Evolutionary conservation across 2,113 vertebrate genomes (phyloP).

Genomic region (Clarias magur): DNA sequence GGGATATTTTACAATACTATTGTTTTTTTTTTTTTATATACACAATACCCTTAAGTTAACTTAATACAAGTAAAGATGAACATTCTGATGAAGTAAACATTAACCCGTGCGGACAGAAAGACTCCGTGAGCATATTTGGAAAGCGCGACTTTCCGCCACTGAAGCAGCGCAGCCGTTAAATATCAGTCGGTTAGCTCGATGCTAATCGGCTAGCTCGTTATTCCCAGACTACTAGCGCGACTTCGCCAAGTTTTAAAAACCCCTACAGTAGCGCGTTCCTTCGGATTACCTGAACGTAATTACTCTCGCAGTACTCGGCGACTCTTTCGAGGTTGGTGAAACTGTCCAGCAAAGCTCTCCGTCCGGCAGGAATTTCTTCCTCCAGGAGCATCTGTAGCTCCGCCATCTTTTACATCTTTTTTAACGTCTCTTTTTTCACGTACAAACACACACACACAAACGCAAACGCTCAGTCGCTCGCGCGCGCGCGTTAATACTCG

Average conservation of each 20-base stretch:
- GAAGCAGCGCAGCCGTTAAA: conserved; percentile 11
- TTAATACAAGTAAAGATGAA: background rate
- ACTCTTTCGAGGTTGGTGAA: conserved; percentile 89
- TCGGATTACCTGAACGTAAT: conserved; percentile 88
- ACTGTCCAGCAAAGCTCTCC: conserved; percentile 88
- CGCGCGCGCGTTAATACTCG: conserved; percentile 20
- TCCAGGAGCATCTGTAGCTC: conserved; percentile 97
- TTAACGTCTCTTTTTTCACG: background rate
- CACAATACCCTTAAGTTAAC: background rate
- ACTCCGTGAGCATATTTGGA: background rate
- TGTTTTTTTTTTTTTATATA: background rate
- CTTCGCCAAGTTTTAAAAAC: conserved; percentile 8
- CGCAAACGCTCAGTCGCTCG: conserved; percentile 20
- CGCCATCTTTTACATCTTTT: conserved; percentile 90
- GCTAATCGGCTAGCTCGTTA: conserved; percentile 28
- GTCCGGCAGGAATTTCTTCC: conserved; percentile 92
- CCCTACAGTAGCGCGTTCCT: background rate
- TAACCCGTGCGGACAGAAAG: background rate
- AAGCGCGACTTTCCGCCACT: background rate
- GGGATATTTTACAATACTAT: background rate
- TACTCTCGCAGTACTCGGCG: conserved; percentile 92
- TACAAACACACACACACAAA: background rate
- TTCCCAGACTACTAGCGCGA: background rate
- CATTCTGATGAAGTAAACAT: background rate
- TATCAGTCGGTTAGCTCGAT: conserved; percentile 16